Evolutionary conservation across 2,888 invertebrate species (phyloP), one percentile per base, ranked within the genome.

Genomic region (Eulithis prunata): DNA sequence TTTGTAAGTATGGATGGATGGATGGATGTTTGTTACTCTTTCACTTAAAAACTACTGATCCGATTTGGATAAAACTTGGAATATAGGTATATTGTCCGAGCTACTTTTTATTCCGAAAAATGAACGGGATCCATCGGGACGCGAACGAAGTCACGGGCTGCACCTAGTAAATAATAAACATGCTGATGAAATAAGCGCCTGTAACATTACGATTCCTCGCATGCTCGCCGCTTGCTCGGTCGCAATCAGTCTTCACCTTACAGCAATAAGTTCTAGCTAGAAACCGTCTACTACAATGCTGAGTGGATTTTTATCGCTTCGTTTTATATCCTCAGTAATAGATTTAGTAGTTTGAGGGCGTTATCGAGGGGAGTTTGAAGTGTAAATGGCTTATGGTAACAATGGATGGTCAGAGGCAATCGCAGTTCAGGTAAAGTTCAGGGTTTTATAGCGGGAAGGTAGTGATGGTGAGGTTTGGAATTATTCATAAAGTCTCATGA

Each of bases 241-340:
- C 28, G 32, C 47, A 57, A 13, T 55, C 55, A 41, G 32, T 32
- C 63, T 3, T 13, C 49, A 10, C 66, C 56, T 64, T 66, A 66
- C 7, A 12, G 63, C 66, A 52, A 64, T 69, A 69, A 64, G 61
- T 69, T 66, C 66, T 58, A 66, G 57, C 69, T 61, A 8, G 54
- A 53, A 64, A 64, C 63, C 66, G 66, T 64, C 66, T 66, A 57
- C 60, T 69, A 64, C 66, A 66, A 69, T 69, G 61, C 69, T 69
- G 69, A 69, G 69, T 69, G 69, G 66, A 69, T 66, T 69, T 69
- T 69, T 69, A 69, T 69, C 69, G 66, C 64, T 43, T 11, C 62
- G 63, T 64, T 69, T 69, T 69, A 66, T 66, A 57, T 61, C 62
- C 64, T 61, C 57, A 28, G 69, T 69, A 69, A 69, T 69, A 69